phyloP scores from a whole-genome alignment of 2,113 vertebrate genomes.

The Rhabdornis inornatus region DNA sequence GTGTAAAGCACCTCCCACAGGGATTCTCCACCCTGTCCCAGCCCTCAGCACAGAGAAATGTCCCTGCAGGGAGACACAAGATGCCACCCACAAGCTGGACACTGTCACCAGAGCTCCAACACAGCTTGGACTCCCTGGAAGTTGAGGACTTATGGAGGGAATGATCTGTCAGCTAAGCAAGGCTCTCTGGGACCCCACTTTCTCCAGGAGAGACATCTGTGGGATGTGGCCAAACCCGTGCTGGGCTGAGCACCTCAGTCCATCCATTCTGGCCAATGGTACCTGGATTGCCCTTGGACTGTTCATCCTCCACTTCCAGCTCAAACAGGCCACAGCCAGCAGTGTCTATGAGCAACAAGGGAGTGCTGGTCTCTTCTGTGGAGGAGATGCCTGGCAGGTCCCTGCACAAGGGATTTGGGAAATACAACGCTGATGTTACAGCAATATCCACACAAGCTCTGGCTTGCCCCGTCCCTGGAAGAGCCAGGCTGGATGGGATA shows the following conservation, averaged over 20 bases:
- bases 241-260: background rate
- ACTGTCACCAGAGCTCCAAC: background rate
- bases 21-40: background rate
- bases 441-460: background rate
- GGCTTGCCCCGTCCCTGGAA: background rate
- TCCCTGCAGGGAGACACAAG: background rate
- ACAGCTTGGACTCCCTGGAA: background rate
- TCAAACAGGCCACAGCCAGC: slow-evolving; percentile 89
- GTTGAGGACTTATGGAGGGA: background rate
- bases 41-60: background rate
- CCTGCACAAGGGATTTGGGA: slow-evolving; percentile 62
- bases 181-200: background rate
- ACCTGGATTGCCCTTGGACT: slow-evolving; percentile 94
- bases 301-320: slow-evolving; percentile 84
- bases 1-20: background rate
- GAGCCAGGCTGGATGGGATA: background rate
- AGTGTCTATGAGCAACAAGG: slow-evolving; percentile 90
- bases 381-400: slow-evolving; percentile 82
- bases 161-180: background rate
- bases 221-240: fast-evolving
- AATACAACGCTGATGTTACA: background rate
- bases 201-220: background rate
- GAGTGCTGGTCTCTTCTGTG: slow-evolving; percentile 82
- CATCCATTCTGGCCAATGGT: background rate
- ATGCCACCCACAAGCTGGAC: background rate